A percentile compares a stretch with the other conserved stretches of the same genome.
These are phyloP conservation scores for Chelon labrosus DNA, from an alignment of 2,797 vertebrate genomes.

Conservation along the genomic window DNA sequence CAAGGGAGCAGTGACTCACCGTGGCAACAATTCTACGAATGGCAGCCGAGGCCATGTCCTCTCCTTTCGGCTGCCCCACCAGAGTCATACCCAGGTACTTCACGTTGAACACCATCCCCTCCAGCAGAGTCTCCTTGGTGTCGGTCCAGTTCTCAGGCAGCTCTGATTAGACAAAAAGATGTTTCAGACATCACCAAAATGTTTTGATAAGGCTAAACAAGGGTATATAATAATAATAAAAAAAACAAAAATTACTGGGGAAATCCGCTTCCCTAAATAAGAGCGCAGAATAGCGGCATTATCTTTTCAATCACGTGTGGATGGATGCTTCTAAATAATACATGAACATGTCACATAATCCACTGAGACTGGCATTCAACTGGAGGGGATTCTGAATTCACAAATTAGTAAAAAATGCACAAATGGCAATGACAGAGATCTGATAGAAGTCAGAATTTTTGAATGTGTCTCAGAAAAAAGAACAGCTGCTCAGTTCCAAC, in stretches of 20 bases:
- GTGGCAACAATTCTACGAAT: conserved; percentile 91
- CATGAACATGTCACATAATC: neutral
- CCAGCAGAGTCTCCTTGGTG: conserved; percentile 91
- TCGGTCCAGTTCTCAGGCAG: conserved; percentile 93
- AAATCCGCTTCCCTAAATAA: too few species aligned
- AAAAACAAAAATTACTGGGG: too few species aligned
- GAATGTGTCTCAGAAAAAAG: too few species aligned
- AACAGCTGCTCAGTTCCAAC: neutral
- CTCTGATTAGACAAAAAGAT: conserved; percentile 75
- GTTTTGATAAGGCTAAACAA: neutral
- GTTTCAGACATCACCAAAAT: neutral
- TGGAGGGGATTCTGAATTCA: neutral
- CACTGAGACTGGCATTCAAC: neutral
- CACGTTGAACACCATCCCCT: conserved; percentile 92
- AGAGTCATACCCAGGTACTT: conserved; percentile 96
- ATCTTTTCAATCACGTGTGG: neutral
- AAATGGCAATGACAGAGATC: too few species aligned
- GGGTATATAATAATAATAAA: too few species aligned
- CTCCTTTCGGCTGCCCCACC: conserved; percentile 94
- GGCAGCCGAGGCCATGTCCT: conserved; percentile 93
- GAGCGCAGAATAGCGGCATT: neutral
- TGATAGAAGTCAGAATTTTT: too few species aligned
- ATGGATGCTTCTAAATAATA: neutral
- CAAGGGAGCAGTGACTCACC: conserved; percentile 78
- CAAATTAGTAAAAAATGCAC: too few species aligned